Percentiles rank a stretch among this genome's conserved stretches.
Conservation (phyloP, 2,797 vertebrate genomes). For the Xiphorhynchus erythropygius region DNA sequence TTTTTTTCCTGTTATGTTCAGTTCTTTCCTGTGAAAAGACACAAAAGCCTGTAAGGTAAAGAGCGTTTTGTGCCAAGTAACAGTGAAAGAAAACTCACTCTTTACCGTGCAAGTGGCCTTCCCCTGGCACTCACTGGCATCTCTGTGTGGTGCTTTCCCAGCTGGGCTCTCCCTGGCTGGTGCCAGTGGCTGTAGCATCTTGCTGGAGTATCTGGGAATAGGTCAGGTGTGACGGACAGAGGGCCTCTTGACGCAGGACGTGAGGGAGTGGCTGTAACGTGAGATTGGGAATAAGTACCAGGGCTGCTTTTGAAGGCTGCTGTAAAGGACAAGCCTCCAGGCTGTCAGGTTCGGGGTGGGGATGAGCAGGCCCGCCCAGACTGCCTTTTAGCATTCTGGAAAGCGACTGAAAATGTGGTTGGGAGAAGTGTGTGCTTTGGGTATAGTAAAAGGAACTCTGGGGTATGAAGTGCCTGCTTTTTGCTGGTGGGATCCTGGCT, state of each 20-base stretch:
- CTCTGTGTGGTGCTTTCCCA: neutral
- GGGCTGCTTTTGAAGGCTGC: constrained; percentile 22
- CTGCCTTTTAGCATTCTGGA: neutral
- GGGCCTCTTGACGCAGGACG: constrained; percentile 40
- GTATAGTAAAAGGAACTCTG: neutral
- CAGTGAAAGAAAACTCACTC: rapidly evolving
- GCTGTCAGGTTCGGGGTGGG: neutral
- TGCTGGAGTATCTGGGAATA: constrained; percentile 45
- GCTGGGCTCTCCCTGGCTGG: neutral
- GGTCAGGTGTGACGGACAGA: constrained; percentile 58
- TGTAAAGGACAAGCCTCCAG: neutral
- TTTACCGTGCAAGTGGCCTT: neutral
- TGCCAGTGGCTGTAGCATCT: constrained; percentile 24
- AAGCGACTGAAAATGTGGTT: neutral
- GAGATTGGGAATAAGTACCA: constrained; percentile 44
- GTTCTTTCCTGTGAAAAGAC: neutral
- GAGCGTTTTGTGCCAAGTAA: neutral
- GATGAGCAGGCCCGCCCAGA: neutral
- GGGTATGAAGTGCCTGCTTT: neutral
- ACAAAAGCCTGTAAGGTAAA: rapidly evolving
- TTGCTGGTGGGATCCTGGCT: neutral
- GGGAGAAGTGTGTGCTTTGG: neutral
- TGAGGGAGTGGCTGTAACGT: constrained; percentile 62
- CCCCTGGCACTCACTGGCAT: neutral
- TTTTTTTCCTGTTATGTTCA: neutral